Base-by-base conservation (phyloP, 1,140 invertebrate species). In the Phocides pigmalion region DNA sequence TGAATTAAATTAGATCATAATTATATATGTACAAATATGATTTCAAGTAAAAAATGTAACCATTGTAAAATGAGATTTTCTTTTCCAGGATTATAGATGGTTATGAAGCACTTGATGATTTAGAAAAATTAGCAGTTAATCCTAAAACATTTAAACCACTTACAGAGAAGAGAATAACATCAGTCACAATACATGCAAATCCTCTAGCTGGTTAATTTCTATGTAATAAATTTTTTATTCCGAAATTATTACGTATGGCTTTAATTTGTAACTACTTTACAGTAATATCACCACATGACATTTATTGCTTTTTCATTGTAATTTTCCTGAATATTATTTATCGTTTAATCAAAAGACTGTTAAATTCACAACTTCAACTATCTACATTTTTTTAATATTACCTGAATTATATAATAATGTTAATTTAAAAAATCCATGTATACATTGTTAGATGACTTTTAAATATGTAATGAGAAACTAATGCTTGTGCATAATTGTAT, bases 131-230 rank as follows among this genome's bases (percentile, higher is more conserved):
- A 53, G 95, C 97, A 28, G 98, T 99, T 0, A 98, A 98, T 91
- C 95, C 97, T 11, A 99, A 99, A 91, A 98, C 96, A 87, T 98
- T 95, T 81, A 95, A 94, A 82, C 98, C 98, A 0, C 83, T 98
- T 8, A 95, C 93, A 35, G 98, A 98, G 79, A 96, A 95, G 9
- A 95, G 94, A 86, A 96, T 99, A 65, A 97, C 97, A 77, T 95
- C 93, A 75, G 93, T 99, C 11, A 98, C 97, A 6, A 98, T 99
- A 85, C 98, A 99, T 93, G 98, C 98, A 12, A 99, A 99, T 94
- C 98, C 98, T 17, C 89, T 99, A 75, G 98, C 98, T 37, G 94
- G 93, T 66, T 96, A 87, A 79, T 32, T 42, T 6, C 22, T 53
- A 68, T 12, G 17, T 39, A 53, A 73, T 70, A 68, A 62, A 56